Evolutionary conservation across 2,888 invertebrate species (phyloP), one percentile per base, ranked within the genome.

Genomic region (Alloplasta piceator): DNA sequence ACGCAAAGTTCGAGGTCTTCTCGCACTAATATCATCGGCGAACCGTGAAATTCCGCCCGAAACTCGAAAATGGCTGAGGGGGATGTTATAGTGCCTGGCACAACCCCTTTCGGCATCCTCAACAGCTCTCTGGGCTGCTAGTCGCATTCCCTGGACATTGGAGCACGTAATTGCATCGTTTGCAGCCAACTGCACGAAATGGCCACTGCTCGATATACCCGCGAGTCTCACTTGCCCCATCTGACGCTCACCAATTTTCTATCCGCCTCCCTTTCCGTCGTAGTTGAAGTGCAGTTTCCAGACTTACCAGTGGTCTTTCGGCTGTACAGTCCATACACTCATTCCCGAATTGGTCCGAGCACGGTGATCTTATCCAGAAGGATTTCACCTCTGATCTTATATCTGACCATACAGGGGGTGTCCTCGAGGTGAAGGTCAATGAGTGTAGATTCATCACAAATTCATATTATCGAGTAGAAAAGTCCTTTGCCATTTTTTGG

Each of bases 101-200:
- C 41, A 12, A 48, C 52, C 71, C 52, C 66, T 60, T 41, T 38
- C 39, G 46, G 50, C 50, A 67, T 67, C 67, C 67, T 46, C 75
- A 60, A 66, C 66, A 60, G 73, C 70, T 70, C 5, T 39, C 38
- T 36, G 64, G 46, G 58, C 55, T 67, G 85, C 85, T 82, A 83
- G 80, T 84, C 80, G 85, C 86, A 88, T 88, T 89, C 86, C 75
- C 84, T 82, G 87, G 87, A 87, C 88, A 89, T 89, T 89, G 87
- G 87, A 87, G 88, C 86, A 79, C 79, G 88, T 90, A 90, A 90
- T 90, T 90, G 89, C 89, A 89, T 88, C 86, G 87, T 86, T 86
- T 85, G 87, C 83, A 87, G 86, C 84, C 86, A 87, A 88, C 86
- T 87, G 85, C 86, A 85, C 81, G 84, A 80, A 84, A 86, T 74